Percentiles rank a stretch among this genome's conserved stretches.
Conservation (phyloP, 2,113 vertebrate species). For the Cnemophilus loriae region DNA sequence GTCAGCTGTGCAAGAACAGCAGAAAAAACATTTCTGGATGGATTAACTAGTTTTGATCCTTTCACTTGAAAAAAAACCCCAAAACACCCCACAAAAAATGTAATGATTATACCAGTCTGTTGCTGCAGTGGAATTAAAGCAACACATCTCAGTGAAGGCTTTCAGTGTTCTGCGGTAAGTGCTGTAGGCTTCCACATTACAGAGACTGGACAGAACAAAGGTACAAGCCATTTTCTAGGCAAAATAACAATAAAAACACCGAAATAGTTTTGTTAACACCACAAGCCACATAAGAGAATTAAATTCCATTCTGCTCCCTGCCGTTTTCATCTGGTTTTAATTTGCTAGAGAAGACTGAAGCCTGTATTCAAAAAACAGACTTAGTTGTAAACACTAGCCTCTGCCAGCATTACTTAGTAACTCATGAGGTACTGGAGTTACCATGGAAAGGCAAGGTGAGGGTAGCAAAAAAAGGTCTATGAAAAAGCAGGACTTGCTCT, state of each 20-base stretch:
- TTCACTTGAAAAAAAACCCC: not conserved
- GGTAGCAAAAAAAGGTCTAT: not conserved
- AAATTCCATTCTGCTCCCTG: conserved; percentile 27
- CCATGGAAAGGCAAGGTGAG: not conserved
- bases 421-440: not conserved
- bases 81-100: not conserved
- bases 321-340: conserved; percentile 36
- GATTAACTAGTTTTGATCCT: not conserved
- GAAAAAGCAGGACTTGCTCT: not conserved
- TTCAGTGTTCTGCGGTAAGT: not conserved
- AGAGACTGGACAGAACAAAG: not conserved
- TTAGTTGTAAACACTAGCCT: conserved; percentile 14
- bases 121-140: not conserved
- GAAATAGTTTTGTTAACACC: conserved; percentile 5
- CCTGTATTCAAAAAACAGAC: conserved; percentile 15
- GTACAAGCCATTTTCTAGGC: not conserved
- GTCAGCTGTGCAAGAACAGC: not conserved
- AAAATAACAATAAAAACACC: conserved; percentile 15
- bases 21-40: not conserved
- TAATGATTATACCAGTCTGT: not conserved
- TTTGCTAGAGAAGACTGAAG: conserved; percentile 29
- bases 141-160: not conserved
- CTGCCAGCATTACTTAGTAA: conserved; percentile 19
- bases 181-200: not conserved
- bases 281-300: conserved; percentile 20